Percentiles rank a stretch among this genome's conserved stretches.
Evolutionary conservation across 2,888 invertebrate species (phyloP).

Genomic region (Sipha maydis): DNA sequence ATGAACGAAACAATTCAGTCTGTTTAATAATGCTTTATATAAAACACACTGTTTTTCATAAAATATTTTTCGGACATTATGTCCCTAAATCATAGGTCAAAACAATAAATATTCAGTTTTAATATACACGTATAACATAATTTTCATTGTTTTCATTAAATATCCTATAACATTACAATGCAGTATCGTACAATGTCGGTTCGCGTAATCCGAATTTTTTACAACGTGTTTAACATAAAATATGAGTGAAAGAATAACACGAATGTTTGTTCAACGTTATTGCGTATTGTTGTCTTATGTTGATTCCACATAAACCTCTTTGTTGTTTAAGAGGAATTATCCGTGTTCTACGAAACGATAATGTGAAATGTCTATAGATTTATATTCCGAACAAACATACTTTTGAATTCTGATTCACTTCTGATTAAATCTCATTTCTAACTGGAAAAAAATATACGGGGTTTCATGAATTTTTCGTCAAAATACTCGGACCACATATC

Average conservation of each 20-base stretch:
- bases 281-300: neutral
- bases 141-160: neutral
- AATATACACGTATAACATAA: neutral
- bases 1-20: neutral
- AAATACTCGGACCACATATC: too few relatives aligned
- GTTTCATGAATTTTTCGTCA: too few relatives aligned
- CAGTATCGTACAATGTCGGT: neutral
- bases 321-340: neutral
- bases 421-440: too few relatives aligned
- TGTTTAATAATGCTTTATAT: neutral
- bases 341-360: neutral
- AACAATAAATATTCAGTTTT: neutral
- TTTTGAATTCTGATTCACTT: too few relatives aligned
- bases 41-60: fast-evolving
- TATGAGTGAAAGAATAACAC: neutral
- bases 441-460: too few relatives aligned
- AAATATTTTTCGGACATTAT: neutral
- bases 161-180: neutral
- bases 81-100: neutral
- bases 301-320: neutral
- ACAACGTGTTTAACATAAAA: neutral
- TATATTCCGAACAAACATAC: too few relatives aligned
- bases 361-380: neutral
- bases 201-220: neutral
- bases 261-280: neutral